Percentiles rank a stretch among this genome's conserved stretches.
Conservation (phyloP, 2,888 invertebrate species). For the Yponomeuta sedellus region DNA sequence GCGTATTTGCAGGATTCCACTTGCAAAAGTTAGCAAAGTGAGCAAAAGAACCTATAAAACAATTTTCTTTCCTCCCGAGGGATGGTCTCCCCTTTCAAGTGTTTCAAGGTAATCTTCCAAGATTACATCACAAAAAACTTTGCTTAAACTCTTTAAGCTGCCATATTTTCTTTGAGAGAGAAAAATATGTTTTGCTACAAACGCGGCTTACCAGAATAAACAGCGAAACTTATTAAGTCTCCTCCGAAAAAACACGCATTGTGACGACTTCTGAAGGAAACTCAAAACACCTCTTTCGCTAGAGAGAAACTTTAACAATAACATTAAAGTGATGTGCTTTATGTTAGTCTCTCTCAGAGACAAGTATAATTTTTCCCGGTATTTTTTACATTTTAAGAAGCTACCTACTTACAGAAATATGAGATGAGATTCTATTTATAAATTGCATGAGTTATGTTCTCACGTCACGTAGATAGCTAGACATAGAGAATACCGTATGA, state of each 20-base stretch:
- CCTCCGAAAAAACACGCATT: constrained; percentile 37
- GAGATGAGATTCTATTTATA: too few species aligned
- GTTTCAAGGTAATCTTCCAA: constrained; percentile 64
- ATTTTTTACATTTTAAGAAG: too few species aligned
- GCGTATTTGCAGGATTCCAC: not conserved
- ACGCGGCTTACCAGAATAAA: constrained; percentile 41
- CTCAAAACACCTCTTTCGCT: constrained; percentile 11
- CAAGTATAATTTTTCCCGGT: too few species aligned
- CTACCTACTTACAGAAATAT: too few species aligned
- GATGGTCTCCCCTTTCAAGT: constrained; percentile 46
- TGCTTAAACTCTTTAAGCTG: constrained; percentile 53
- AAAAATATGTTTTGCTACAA: constrained; percentile 50
- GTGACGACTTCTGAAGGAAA: constrained; percentile 25
- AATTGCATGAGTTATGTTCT: too few species aligned
- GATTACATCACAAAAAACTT: constrained; percentile 57
- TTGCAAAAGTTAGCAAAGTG: not conserved
- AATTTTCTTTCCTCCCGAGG: constrained; percentile 34
- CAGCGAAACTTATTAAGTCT: constrained; percentile 51
- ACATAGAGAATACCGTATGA: too few species aligned
- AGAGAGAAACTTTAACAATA: not conserved
- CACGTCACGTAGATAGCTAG: too few species aligned
- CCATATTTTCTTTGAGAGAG: constrained; percentile 59
- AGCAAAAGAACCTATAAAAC: constrained; percentile 48
- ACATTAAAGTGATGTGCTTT: not conserved
- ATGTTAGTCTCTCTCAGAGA: too few species aligned